These are phyloP conservation scores for Aptenodytes patagonicus DNA, from an alignment of 2,113 vertebrate genomes.

Conservation along the genomic window DNA sequence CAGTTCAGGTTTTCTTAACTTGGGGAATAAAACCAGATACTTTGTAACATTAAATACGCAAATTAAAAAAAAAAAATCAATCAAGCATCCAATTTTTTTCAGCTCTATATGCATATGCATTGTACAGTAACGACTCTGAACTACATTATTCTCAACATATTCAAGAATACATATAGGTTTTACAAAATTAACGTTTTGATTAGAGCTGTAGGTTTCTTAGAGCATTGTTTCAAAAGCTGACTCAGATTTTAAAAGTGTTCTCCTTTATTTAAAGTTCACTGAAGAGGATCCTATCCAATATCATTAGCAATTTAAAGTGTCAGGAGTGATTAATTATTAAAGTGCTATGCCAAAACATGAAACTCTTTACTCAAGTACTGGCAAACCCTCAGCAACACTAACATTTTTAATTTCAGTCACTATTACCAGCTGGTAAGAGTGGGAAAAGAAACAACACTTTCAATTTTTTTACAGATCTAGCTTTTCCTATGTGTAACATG, in stretches of 20 bases:
- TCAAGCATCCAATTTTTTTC: background rate
- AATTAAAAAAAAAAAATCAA: background rate
- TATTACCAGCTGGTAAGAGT: background rate
- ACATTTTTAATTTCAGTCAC: background rate
- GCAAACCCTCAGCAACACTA: background rate
- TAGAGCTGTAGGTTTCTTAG: background rate
- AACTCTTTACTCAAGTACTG: slow-evolving; percentile 9
- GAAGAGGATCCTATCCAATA: background rate
- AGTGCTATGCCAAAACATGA: slow-evolving; percentile 12
- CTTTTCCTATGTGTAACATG: background rate
- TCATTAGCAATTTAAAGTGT: slow-evolving; percentile 35
- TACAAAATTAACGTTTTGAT: background rate
- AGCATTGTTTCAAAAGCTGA: slow-evolving; percentile 4
- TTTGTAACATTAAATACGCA: background rate
- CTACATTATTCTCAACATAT: background rate
- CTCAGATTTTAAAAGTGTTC: background rate
- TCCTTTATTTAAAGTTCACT: slow-evolving; percentile 25
- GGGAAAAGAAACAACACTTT: background rate
- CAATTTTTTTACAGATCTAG: background rate
- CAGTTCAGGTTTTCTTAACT: background rate
- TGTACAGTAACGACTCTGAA: background rate
- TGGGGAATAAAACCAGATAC: background rate
- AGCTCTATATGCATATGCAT: background rate
- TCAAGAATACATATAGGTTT: background rate
- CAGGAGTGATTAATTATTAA: slow-evolving; percentile 56